A percentile compares a stretch with the other conserved stretches of the same genome.
Conservation (phyloP, 2,113 vertebrate species). For the Oncorhynchus clarkii region DNA sequence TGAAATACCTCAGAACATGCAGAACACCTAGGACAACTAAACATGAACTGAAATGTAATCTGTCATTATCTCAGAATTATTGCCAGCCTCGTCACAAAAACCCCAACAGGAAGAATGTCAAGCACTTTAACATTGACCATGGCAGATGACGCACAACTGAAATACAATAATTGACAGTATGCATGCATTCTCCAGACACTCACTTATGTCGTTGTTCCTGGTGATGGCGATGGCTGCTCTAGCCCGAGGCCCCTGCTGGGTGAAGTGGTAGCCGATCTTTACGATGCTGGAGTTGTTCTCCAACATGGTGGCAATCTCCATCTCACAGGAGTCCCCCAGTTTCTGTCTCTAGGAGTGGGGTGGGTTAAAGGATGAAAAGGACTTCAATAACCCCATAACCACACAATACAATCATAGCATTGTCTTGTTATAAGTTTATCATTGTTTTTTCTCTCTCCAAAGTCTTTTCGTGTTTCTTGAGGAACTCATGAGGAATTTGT, state of each 20-base stretch:
- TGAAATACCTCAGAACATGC: background rate
- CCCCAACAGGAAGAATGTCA: background rate
- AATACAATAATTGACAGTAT: background rate
- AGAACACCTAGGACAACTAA: background rate
- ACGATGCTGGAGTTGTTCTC: constrained; percentile 88
- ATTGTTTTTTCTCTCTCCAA: background rate
- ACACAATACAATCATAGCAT: background rate
- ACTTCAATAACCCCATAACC: background rate
- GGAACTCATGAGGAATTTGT: no score
- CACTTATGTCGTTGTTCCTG: constrained; percentile 89
- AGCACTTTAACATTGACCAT: background rate
- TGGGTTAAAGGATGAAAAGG: background rate
- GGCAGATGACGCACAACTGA: background rate
- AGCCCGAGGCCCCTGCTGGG: constrained; percentile 90
- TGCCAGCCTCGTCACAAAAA: background rate
- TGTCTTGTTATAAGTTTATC: background rate
- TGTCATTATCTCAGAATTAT: background rate
- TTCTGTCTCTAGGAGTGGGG: constrained; percentile 78
- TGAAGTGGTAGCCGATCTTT: constrained; percentile 93
- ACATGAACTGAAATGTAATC: background rate
- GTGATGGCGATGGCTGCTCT: constrained; percentile 88
- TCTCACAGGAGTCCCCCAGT: constrained; percentile 88
- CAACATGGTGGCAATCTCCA: constrained; percentile 92
- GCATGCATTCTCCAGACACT: constrained; percentile 53
- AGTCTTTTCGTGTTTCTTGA: no score